Evolutionary conservation across 2,888 invertebrate genomes (phyloP), one percentile per base, ranked within the genome.

Genomic region (Volucella bombylans): DNA sequence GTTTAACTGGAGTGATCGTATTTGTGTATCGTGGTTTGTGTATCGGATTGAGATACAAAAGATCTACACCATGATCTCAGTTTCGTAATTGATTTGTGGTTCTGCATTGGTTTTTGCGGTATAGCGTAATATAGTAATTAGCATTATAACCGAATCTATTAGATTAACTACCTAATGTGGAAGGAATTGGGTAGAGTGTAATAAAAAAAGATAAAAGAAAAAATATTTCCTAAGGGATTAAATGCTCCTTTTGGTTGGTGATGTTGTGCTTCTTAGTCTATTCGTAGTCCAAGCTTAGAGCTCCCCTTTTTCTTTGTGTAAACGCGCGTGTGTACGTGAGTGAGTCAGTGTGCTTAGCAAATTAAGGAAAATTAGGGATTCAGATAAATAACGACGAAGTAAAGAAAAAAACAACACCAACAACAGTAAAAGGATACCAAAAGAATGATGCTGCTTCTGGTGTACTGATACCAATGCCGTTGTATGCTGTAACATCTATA

Each of bases 321-420:
- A 47, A 47, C 65, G 54, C 18, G 45, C 47, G 54, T 54, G 61
- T 50, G 15, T 59, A 55, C 65, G 43, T 65, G 18, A 54, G 59
- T 62, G n/a, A 59, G 54, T 68, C 6, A 61, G 64, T 74, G 65
- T 59, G 52, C 31, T 71, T 80, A 49, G 71, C 67, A 80, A 80
- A 80, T 83, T 83, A 79, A 79, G 65, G 71, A 65, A 74, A 83
- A 79, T 83, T 83, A 79, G 79, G 79, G 83, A 83, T 83, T 83
- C 79, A 61, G 14, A 71, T 69, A 73, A 61, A 79, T 61, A 73
- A 65, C 64, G 69, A 69, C 64, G 39, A 59, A 52, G 54, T 55
- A 71, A 65, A 50, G 65, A 69, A 59, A 62, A 47, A 55, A 61
- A 43, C 54, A 49, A 18, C 62, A 47, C 15, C 11, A 64, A 38